Conservation (phyloP, 2,113 vertebrate species). For the Calidris pugnax region DNA sequence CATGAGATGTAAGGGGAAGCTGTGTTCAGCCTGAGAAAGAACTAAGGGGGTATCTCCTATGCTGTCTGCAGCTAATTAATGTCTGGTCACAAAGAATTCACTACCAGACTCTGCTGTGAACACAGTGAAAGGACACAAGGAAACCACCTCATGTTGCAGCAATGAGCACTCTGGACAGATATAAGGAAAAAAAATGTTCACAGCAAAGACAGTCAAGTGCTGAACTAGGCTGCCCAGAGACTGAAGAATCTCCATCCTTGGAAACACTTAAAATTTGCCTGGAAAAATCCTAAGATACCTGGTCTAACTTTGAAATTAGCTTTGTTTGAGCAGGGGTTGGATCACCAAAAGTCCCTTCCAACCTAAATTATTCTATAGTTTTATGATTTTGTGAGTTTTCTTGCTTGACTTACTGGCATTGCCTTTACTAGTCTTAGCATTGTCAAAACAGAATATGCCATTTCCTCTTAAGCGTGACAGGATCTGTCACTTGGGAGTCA, state of each 20-base stretch:
- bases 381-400: neutral
- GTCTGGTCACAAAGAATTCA: neutral
- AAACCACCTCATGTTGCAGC: neutral
- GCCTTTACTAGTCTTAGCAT: neutral
- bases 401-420: neutral
- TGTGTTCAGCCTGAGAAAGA: neutral
- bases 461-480: neutral
- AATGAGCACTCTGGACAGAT: neutral
- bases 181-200: neutral
- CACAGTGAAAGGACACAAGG: neutral
- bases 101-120: neutral
- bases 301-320: neutral
- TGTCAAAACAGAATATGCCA: neutral
- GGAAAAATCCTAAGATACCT: neutral
- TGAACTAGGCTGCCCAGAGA: neutral
- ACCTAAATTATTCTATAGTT: neutral
- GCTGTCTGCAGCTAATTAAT: neutral
- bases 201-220: neutral
- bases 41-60: neutral
- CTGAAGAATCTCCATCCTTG: neutral
- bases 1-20: neutral
- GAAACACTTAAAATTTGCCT: neutral
- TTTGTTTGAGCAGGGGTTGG: neutral
- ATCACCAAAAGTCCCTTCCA: neutral
- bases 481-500: neutral